Base-by-base conservation (phyloP, 37 sponge, comb jelly and placozoan genomes). In the Spongilla lacustris region DNA sequence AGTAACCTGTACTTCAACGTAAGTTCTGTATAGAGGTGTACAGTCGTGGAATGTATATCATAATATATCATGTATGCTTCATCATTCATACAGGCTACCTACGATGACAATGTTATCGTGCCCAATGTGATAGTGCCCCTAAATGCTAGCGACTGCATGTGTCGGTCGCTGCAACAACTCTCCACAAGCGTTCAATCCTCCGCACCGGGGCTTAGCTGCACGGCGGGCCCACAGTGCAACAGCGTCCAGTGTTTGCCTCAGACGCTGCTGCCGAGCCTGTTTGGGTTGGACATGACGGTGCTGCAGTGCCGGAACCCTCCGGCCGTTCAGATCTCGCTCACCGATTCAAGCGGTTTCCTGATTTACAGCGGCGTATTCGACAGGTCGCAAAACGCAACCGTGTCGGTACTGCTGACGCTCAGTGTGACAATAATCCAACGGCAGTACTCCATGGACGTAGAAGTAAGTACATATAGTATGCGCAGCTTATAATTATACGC, bases 111-210 rank as follows among this genome's bases (percentile, higher is more conserved):
- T 10, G 58, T 58, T 58, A 17, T 58, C 14, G 58, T 86, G 24
- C 86, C 86, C 23, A 24, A n/a, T 22, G 80, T 72, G 19, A 1
- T 66, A 0, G 36, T 79, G 0, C 80, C 80, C 21, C 73, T 86
- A 33, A 79, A 79, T 36, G 66, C 74, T 41, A 71, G 73, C 26
- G 66, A 49, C 33, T 87, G 87, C 46, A 75, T 81, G 80, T 87
- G 87, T 37, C 34, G 66, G 1, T 87, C 87, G 2, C 48, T 87
- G 68, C 33, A 75, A 12, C 74, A 81, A 0, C 41, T 87, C 14
- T 81, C 87, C 23, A 14, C 0, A 8, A 17, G 21, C 19, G 21
- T 58, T 14, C 58, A 58, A 17, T 19, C 14, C 21, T 13, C 19
- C 58, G 21, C 11, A 10, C 58, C 58, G 1, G 19, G 21, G 21